These are phyloP conservation scores for Himalopsyche japonica DNA, from an alignment of 2,888 invertebrate genomes.

Conservation along the genomic window DNA sequence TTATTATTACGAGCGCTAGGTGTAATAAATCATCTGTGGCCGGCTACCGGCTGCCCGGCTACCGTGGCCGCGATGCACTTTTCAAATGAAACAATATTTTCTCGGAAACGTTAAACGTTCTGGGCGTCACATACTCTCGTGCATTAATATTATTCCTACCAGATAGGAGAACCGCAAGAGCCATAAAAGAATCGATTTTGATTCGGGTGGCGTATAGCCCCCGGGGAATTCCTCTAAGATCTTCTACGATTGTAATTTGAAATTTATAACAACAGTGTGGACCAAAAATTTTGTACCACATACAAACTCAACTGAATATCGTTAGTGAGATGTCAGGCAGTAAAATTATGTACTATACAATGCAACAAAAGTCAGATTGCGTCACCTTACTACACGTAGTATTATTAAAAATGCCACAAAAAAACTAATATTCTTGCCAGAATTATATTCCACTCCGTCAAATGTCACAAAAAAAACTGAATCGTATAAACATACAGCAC, in stretches of 20 bases:
- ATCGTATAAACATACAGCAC: too few species aligned
- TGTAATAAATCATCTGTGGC: neutral
- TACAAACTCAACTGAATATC: too few species aligned
- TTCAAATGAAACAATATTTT: slow-evolving; percentile 6
- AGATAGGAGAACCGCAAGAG: neutral
- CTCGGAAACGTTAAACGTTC: neutral
- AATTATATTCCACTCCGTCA: too few species aligned
- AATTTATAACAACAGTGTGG: neutral
- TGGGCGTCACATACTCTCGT: neutral
- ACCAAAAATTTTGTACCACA: too few species aligned
- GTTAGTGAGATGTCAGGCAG: too few species aligned
- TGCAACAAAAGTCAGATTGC: neutral
- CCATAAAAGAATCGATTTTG: neutral
- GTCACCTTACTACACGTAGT: too few species aligned
- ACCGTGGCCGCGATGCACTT: slow-evolving; percentile 6
- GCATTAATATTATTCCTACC: neutral
- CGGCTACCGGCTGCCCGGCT: neutral
- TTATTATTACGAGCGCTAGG: neutral
- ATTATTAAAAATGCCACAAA: too few species aligned
- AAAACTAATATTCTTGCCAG: too few species aligned
- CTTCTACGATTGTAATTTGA: neutral
- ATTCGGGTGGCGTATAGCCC: slow-evolving; percentile 9
- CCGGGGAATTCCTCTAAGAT: neutral
- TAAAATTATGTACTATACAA: too few species aligned
- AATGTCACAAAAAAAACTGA: too few species aligned